Conservation (phyloP, 2,797 vertebrate genomes). For the Carduelis carduelis region DNA sequence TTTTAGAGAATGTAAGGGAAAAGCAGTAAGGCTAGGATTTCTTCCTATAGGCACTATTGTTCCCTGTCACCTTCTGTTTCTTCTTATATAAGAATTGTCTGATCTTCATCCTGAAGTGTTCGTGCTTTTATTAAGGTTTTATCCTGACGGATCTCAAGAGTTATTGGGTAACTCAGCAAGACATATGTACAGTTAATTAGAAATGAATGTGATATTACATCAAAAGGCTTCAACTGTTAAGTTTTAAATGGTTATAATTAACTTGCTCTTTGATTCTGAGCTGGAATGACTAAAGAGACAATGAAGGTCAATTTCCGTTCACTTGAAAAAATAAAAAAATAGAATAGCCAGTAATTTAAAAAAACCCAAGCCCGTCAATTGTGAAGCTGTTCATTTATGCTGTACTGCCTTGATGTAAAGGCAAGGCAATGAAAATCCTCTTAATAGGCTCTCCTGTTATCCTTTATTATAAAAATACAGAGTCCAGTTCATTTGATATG, state of each 20-base stretch:
- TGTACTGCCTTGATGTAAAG: slow-evolving; percentile 39
- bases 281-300: slow-evolving; percentile 57
- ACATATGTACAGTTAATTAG: slow-evolving; percentile 82
- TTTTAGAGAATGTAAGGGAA: not conserved
- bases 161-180: slow-evolving; percentile 66
- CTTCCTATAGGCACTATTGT: not conserved
- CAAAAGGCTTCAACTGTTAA: slow-evolving; percentile 84
- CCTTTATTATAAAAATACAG: not conserved
- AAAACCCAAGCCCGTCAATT: not conserved
- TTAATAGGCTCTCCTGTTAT: slow-evolving; percentile 28
- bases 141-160: slow-evolving; percentile 54
- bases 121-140: slow-evolving; percentile 50
- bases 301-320: slow-evolving; percentile 68
- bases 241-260: slow-evolving; percentile 88
- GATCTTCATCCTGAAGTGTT: slow-evolving; percentile 47
- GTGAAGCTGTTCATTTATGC: slow-evolving; percentile 29
- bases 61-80: slow-evolving; percentile 25
- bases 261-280: slow-evolving; percentile 69
- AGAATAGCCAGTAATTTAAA: slow-evolving; percentile 33
- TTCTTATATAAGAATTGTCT: slow-evolving; percentile 29
- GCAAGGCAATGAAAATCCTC: slow-evolving; percentile 42
- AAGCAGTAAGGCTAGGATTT: not conserved
- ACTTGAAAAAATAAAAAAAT: slow-evolving; percentile 43
- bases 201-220: slow-evolving; percentile 83
- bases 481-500: not conserved